Evolutionary conservation across 2,888 invertebrate genomes (phyloP).

Genomic region (Anthrax anthrax): DNA sequence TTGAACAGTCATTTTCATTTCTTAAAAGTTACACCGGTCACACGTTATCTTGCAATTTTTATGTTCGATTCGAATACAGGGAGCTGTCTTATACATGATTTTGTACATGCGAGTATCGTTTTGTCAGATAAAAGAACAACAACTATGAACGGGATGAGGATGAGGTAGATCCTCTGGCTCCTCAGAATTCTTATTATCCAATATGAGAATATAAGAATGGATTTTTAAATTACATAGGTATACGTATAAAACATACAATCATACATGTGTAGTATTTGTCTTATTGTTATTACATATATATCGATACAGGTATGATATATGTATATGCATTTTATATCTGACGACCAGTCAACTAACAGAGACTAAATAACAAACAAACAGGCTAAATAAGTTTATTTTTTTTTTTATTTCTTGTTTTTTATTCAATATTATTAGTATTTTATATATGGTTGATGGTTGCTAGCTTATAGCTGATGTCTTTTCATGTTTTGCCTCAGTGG

Average conservation of each 20-base stretch:
- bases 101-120: neutral
- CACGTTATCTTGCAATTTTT: neutral
- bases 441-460: neutral
- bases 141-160: neutral
- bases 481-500: neutral
- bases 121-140: neutral
- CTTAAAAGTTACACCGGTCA: neutral
- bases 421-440: neutral
- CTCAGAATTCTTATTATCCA: too few relatives aligned
- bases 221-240: too few relatives aligned
- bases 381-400: neutral
- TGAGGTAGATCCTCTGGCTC: neutral
- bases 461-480: neutral
- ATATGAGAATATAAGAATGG: too few relatives aligned
- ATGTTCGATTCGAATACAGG: neutral
- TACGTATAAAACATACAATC: too few relatives aligned
- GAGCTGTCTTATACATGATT: neutral
- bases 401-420: neutral
- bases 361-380: neutral
- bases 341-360: neutral
- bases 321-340: too few relatives aligned
- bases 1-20: neutral
- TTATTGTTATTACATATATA: too few relatives aligned
- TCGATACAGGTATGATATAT: too few relatives aligned
- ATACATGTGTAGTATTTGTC: too few relatives aligned